A percentile compares a stretch with the other conserved stretches of the same genome.
Evolutionary conservation across 2,113 vertebrate genomes (phyloP).

Genomic region (Salvelinus alpinus): DNA sequence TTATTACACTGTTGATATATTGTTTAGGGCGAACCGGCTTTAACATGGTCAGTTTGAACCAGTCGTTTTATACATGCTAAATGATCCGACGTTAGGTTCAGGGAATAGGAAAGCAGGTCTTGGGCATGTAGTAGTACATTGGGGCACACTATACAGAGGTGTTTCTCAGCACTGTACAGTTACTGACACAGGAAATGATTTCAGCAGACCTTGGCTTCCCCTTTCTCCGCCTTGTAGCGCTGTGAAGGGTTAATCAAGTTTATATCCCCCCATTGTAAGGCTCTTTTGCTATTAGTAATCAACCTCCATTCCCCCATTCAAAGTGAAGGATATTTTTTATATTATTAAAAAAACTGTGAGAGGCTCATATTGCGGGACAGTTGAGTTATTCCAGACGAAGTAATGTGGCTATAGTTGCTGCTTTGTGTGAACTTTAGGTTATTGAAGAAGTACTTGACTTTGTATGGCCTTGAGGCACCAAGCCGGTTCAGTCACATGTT

Average conservation of each 20-base stretch:
- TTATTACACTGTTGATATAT: no score
- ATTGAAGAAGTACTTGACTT: not conserved
- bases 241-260: constrained; percentile 37
- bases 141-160: not conserved
- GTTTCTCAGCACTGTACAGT: constrained; percentile 21
- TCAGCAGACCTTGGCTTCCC: constrained; percentile 59
- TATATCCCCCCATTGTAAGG: constrained; percentile 28
- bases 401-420: not conserved
- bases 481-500: not conserved
- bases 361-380: not conserved
- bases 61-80: no score
- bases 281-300: not conserved
- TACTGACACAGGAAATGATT: constrained; percentile 62
- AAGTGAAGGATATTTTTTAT: not conserved
- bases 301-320: not conserved
- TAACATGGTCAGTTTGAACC: no score
- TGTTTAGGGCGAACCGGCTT: no score
- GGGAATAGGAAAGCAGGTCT: not conserved
- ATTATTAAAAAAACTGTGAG: not conserved
- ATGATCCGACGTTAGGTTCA: no score
- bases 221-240: constrained; percentile 41
- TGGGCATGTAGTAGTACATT: not conserved
- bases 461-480: not conserved
- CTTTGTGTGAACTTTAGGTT: not conserved
- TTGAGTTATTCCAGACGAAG: not conserved